These are phyloP conservation scores for Eurypyga helias DNA, from an alignment of 2,113 vertebrate species.

Conservation along the genomic window DNA sequence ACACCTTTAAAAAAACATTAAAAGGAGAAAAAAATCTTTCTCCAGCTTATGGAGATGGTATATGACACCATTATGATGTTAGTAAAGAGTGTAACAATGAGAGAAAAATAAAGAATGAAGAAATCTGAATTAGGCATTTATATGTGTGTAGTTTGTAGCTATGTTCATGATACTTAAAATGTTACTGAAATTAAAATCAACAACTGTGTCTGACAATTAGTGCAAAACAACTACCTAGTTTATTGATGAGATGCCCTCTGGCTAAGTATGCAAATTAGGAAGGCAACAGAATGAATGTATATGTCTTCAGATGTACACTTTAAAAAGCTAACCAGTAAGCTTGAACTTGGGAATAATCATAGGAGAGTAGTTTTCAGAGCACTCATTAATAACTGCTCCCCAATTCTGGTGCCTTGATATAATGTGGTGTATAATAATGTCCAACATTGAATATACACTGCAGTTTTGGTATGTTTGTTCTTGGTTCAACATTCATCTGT, in stretches of 20 bases:
- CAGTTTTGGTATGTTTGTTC: background rate
- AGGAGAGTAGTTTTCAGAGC: background rate
- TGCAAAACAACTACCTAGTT: background rate
- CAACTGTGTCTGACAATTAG: background rate
- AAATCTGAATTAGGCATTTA: background rate
- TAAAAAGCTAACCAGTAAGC: background rate
- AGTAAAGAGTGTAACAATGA: background rate
- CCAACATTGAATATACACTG: background rate
- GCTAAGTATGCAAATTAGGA: background rate
- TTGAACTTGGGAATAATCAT: background rate
- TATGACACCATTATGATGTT: background rate
- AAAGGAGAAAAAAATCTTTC: background rate
- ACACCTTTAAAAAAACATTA: conserved; percentile 21
- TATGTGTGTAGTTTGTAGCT: background rate
- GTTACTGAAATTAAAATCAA: background rate
- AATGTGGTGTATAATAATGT: background rate
- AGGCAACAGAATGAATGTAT: background rate
- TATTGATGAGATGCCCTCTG: background rate
- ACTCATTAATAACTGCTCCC: background rate
- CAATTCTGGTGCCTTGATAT: background rate
- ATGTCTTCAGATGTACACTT: background rate
- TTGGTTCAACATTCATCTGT: background rate
- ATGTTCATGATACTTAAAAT: background rate
- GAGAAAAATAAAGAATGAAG: background rate
- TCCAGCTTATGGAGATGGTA: background rate